Percentiles rank a stretch among this genome's conserved stretches.
phyloP scores from a whole-genome alignment of 2,888 invertebrate genomes.

The Philhelius pedissequus region DNA sequence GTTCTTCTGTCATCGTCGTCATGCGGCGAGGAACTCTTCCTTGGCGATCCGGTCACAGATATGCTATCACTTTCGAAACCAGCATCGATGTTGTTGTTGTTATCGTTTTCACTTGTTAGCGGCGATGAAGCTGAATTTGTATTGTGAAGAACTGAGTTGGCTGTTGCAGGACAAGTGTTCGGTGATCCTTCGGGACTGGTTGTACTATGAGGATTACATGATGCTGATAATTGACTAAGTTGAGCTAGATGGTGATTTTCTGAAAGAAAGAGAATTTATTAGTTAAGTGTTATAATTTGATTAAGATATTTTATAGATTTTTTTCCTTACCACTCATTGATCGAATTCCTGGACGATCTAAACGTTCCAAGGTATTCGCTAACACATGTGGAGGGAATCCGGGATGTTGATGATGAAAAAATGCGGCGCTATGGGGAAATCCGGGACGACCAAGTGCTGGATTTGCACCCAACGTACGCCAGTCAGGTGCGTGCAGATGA shows the following conservation, averaged over 20 bases:
- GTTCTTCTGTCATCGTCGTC: slow-evolving; percentile 77
- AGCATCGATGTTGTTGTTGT: slow-evolving; percentile 78
- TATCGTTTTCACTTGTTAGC: slow-evolving; percentile 75
- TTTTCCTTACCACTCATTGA: slow-evolving; percentile 73
- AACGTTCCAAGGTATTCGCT: slow-evolving; percentile 80
- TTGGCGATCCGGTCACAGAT: slow-evolving; percentile 79
- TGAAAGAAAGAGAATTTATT: slow-evolving; percentile 23
- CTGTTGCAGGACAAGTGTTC: slow-evolving; percentile 71
- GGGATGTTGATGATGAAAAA: slow-evolving; percentile 80
- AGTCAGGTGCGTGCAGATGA: slow-evolving; percentile 83
- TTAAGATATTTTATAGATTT: too few relatives aligned
- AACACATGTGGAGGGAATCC: slow-evolving; percentile 81
- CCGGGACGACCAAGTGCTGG: slow-evolving; percentile 75
- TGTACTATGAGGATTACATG: slow-evolving; percentile 84
- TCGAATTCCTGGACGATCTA: slow-evolving; percentile 73
- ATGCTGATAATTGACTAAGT: slow-evolving; percentile 74
- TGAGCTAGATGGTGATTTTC: slow-evolving; percentile 74
- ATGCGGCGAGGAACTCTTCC: slow-evolving; percentile 79
- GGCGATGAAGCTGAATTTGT: slow-evolving; percentile 77
- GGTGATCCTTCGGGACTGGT: slow-evolving; percentile 85
- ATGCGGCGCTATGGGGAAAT: slow-evolving; percentile 77
- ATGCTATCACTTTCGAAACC: slow-evolving; percentile 79
- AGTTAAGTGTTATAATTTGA: not conserved
- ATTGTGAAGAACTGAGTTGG: slow-evolving; percentile 69
- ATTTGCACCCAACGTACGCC: slow-evolving; percentile 80